Evolutionary conservation across 1,140 invertebrate species (phyloP), one percentile per base, ranked within the genome.

Genomic region (Antheraea mylitta): DNA sequence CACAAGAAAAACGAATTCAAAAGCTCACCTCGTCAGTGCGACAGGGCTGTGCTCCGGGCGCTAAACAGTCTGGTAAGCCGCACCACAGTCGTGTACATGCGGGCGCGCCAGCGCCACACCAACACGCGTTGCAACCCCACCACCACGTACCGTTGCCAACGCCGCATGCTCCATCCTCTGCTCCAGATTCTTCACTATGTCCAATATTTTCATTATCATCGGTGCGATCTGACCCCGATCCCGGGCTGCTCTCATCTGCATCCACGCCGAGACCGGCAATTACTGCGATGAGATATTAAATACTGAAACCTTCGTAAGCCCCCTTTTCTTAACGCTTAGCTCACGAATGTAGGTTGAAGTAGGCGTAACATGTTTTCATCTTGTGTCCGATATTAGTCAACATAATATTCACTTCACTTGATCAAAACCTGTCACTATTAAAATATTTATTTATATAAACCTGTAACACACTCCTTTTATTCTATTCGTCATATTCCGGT

Each of bases 1-100:
- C n/a, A n/a, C n/a, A n/a, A n/a, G n/a, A 42, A 42, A 11, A 42
- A 42, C 8, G 11, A 42, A 10, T 0, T 42, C 16, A 19, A 13
- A 18, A 19, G 37, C 22, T 30, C 6, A 93, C 92, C 92, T 94
- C 94, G 76, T 95, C 92, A 66, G 93, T 86, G 75, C 93, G 87
- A 83, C 95, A 93, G 70, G 75, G 93, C 85, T 74, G 91, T 1
- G 93, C 89, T 72, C 89, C 92, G 42, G 89, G 81, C 53, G 94
- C 94, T 42, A 96, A 91, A 81, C 96, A 97, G 82, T 97, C 97
- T n/a, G 94, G 94, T 22, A 96, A 93, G 7, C 96, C 96, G 80
- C 96, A 97, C 96, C 96, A 97, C 18, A 98, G 95, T 80, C 96
- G 95, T 63, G 96, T 97, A 90, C 97, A 98, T 18, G 94, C 93